These are phyloP conservation scores for Idaea straminata DNA, from an alignment of 2,888 invertebrate species.

Conservation along the genomic window DNA sequence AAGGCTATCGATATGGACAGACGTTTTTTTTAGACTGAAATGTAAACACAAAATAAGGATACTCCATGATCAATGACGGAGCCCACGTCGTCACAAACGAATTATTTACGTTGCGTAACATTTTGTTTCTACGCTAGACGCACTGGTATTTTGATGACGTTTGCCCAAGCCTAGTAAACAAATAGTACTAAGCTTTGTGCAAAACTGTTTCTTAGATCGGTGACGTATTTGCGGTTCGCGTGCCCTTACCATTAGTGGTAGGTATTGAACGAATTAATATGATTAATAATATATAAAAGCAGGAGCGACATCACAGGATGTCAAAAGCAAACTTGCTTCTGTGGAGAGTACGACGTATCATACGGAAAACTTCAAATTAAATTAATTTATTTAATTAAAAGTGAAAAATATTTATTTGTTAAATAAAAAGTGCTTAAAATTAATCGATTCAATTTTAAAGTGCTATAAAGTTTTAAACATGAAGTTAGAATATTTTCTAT, in stretches of 20 bases:
- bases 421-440: neutral
- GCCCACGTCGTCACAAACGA: neutral
- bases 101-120: neutral
- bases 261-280: conserved; percentile 9
- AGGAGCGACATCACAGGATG: conserved; percentile 32
- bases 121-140: too few species aligned
- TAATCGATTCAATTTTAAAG: neutral
- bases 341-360: conserved; percentile 4
- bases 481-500: conserved; percentile 10
- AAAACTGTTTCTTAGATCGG: neutral
- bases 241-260: neutral
- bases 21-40: neutral
- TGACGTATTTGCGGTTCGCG: conserved; percentile 2
- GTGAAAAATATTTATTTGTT: conserved; percentile 13
- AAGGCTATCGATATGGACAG: too few species aligned
- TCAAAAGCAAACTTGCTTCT: conserved; percentile 24
- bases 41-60: neutral
- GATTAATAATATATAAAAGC: conserved; percentile 34
- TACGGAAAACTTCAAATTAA: neutral
- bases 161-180: neutral
- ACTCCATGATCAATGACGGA: neutral
- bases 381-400: neutral
- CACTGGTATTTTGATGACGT: neutral
- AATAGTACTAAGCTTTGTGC: neutral
- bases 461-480: conserved; percentile 12